Conservation (phyloP, 2,888 invertebrate genomes). For the Tachina lurida region DNA sequence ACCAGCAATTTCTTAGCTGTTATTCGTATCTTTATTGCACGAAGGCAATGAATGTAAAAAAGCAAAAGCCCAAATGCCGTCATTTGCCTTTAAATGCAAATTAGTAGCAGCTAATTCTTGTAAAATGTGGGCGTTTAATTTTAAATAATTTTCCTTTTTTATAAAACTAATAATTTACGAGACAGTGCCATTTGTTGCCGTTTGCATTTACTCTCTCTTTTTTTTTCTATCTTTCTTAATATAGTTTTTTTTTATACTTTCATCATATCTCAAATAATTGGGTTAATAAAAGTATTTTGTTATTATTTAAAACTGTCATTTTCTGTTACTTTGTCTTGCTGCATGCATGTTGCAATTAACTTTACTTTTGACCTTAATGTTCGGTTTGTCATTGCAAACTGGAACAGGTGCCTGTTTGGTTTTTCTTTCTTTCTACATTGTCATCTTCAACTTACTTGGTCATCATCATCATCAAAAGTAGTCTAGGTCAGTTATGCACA, state of each 20-base stretch:
- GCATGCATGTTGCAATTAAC: conserved; percentile 7
- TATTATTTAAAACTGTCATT: conserved; percentile 41
- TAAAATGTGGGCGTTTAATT: conserved; percentile 54
- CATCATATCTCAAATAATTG: conserved; percentile 6
- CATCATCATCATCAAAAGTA: conserved; percentile 51
- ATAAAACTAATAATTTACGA: conserved; percentile 21
- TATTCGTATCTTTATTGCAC: conserved; percentile 2
- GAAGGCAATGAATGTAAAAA: neutral
- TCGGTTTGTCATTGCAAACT: conserved; percentile 28
- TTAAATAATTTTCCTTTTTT: neutral
- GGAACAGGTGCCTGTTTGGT: conserved; percentile 35
- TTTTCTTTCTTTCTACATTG: neutral
- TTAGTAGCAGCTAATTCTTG: conserved; percentile 13
- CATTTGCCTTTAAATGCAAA: conserved; percentile 22
- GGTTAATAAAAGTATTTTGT: conserved; percentile 43
- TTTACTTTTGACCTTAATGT: conserved; percentile 50
- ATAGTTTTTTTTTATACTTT: no score
- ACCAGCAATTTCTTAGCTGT: neutral
- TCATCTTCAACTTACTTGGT: conserved; percentile 32
- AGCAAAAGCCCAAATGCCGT: conserved; percentile 36
- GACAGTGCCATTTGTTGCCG: neutral
- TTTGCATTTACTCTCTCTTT: neutral
- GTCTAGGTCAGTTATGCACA: conserved; percentile 68
- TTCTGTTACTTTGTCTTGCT: conserved; percentile 32
- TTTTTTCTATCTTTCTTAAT: no score